Evolutionary conservation across 2,113 vertebrate species (phyloP).

Genomic region (Helogale parvula): DNA sequence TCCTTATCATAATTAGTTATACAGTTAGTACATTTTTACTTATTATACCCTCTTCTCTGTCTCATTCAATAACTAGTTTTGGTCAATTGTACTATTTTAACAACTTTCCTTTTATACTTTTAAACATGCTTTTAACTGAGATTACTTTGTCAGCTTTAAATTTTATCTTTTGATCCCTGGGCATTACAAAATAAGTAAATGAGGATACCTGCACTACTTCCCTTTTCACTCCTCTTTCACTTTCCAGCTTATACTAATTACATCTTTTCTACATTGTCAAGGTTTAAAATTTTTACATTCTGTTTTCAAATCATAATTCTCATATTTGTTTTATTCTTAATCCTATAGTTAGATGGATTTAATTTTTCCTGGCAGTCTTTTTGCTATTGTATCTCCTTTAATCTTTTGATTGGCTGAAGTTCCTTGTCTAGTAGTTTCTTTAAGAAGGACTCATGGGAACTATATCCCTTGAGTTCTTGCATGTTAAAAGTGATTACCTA

Average conservation of each 20-base stretch:
- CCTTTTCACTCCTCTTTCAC: neutral
- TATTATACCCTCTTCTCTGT: neutral
- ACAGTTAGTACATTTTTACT: neutral
- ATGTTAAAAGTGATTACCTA: slow-evolving; percentile 13
- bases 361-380: neutral
- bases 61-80: neutral
- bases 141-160: neutral
- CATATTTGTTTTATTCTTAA: neutral
- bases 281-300: neutral
- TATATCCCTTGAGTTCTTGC: neutral
- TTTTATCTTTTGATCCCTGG: neutral
- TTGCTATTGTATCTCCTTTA: neutral
- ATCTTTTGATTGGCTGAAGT: neutral
- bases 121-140: neutral
- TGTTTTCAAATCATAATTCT: neutral
- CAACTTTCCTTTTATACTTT: neutral
- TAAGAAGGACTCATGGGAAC: neutral
- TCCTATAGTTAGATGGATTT: neutral
- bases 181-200: neutral
- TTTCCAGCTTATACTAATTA: neutral
- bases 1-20: neutral
- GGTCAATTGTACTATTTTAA: neutral
- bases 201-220: neutral
- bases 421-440: neutral
- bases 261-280: neutral